Conservation (phyloP, 2,888 invertebrate species). For the Eristalinus sepulchralis region DNA sequence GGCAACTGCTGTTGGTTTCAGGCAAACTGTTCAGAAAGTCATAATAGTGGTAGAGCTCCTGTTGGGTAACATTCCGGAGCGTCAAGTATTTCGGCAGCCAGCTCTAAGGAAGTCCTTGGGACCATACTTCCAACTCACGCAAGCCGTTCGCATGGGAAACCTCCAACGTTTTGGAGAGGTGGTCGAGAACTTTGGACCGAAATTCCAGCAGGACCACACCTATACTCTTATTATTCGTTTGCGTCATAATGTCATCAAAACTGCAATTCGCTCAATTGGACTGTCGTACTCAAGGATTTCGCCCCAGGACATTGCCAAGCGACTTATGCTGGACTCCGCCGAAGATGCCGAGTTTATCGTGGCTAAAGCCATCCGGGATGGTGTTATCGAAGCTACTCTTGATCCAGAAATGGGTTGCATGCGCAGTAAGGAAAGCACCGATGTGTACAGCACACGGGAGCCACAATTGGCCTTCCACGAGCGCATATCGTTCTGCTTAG, state of each 20-base stretch:
- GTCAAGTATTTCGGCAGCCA: slow-evolving; percentile 96
- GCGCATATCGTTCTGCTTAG: slow-evolving; percentile 97
- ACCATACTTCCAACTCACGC: slow-evolving; percentile 98
- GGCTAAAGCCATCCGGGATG: slow-evolving; percentile 98
- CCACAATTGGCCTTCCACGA: slow-evolving; percentile 98
- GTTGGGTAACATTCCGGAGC: slow-evolving; percentile 98
- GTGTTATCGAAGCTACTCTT: slow-evolving; percentile 98
- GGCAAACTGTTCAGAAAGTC: slow-evolving; percentile 97
- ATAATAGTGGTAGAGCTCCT: slow-evolving; percentile 96
- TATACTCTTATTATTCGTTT: slow-evolving; percentile 97
- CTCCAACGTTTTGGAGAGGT: slow-evolving; percentile 96
- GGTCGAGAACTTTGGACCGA: slow-evolving; percentile 92
- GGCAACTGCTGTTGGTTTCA: slow-evolving; percentile 98
- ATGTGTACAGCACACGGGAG: slow-evolving; percentile 97
- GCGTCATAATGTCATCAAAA: slow-evolving; percentile 99
- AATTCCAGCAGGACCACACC: slow-evolving; percentile 96
- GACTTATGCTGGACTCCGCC: slow-evolving; percentile 95
- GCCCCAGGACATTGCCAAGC: slow-evolving; percentile 95
- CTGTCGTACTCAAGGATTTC: slow-evolving; percentile 98
- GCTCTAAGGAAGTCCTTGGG: slow-evolving; percentile 93
- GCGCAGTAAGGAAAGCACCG: slow-evolving; percentile 98
- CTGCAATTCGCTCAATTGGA: slow-evolving; percentile 97
- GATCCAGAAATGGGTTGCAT: slow-evolving; percentile 98
- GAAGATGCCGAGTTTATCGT: slow-evolving; percentile 99
- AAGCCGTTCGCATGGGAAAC: slow-evolving; percentile 97